Base-by-base conservation (phyloP, 1,140 invertebrate genomes). In the Leptinotarsa undecemlineata region DNA sequence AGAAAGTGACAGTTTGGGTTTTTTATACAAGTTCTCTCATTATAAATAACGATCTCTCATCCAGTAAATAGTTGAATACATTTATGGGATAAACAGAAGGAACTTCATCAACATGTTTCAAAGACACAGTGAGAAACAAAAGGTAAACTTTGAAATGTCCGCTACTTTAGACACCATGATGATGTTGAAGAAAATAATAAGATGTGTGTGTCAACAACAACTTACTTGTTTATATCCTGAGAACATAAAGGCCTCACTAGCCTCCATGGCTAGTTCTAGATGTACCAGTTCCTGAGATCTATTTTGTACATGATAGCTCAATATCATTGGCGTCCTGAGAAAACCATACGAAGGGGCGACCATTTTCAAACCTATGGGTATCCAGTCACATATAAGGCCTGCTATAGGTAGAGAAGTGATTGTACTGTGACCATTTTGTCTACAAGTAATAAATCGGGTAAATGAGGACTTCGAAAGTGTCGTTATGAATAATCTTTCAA, bases 191-290 rank as follows among this genome's bases (percentile, higher is more conserved):
- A 33, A 33, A 8, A 33, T 8, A 6, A 33, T 33, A 33, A 33
- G 6, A 8, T 33, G 1, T 33, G 6, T 33, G 33, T 1, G 6
- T 33, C 0, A 33, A 33, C 33, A 33, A 33, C 11, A 42, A 42
- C 62, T 64, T 85, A 95, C 92, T 86, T 95, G 92, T 87, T 95
- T 96, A 78, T 96, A 94, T 4, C 95, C 95, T 78, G 94, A 90
- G 87, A 94, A 96, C 93, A 96, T 95, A 81, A 96, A 97, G 4
- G 90, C 91, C 83, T 96, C 94, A 77, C 90, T 94, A 2, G 91
- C 90, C 77, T 96, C 94, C 86, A 96, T 92, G 70, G 87, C 89
- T 15, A 96, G 83, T 74, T 90, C 89, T 14, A 96, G 85, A 67
- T 93, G 91, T 66, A 95, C 89, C 13, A 95, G 89, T 74, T 88